phyloP scores from a whole-genome alignment of 1,140 invertebrate species.

The Lethrus apterus region DNA sequence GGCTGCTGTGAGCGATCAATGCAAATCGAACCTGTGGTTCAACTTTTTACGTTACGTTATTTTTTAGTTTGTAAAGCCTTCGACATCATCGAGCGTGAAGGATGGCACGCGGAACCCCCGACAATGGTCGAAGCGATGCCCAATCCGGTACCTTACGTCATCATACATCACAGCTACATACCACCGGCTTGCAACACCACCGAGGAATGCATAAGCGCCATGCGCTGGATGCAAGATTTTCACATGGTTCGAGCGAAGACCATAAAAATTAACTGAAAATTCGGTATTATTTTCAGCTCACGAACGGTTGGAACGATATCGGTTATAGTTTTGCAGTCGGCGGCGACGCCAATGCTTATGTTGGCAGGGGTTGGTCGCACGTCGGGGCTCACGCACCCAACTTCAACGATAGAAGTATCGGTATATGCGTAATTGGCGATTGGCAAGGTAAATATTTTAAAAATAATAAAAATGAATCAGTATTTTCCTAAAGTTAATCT shows the following conservation, averaged over 20 bases:
- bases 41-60: no score
- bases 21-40: no score
- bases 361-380: constrained; percentile 65
- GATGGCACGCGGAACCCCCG: constrained; percentile 56
- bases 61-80: no score
- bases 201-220: constrained; percentile 44
- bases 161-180: constrained; percentile 67
- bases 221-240: constrained; percentile 52
- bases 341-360: constrained; percentile 66
- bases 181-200: constrained; percentile 51
- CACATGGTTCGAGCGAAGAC: constrained; percentile 41
- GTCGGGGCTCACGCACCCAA: constrained; percentile 62
- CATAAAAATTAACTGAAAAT: background rate
- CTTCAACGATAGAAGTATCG: constrained; percentile 65
- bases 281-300: constrained; percentile 36
- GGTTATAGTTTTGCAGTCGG: constrained; percentile 72
- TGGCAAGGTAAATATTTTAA: constrained; percentile 55
- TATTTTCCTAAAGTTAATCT: no score
- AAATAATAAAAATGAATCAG: no score
- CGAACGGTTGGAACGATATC: constrained; percentile 60
- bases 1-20: no score
- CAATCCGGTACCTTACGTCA: constrained; percentile 62
- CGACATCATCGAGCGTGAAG: constrained; percentile 46
- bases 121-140: constrained; percentile 42
- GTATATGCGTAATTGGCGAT: constrained; percentile 65